Evolutionary conservation across 2,888 invertebrate genomes (phyloP).

Genomic region (Camptogramma bilineatum): DNA sequence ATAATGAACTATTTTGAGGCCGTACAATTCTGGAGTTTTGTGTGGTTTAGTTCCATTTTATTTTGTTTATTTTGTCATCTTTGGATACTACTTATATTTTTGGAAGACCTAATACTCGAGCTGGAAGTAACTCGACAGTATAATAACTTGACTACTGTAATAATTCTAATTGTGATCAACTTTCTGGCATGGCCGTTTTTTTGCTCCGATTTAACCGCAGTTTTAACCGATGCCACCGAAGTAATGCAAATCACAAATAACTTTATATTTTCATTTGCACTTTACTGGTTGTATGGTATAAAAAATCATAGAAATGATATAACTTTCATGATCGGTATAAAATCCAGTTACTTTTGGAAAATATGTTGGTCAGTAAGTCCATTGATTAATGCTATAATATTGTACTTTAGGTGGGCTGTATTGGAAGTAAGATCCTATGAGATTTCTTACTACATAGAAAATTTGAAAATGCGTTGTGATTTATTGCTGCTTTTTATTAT

Average conservation of each 20-base stretch:
- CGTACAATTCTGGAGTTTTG: conserved; percentile 65
- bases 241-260: conserved; percentile 66
- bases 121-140: conserved; percentile 50
- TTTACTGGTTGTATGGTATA: conserved; percentile 76
- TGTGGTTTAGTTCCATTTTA: conserved; percentile 69
- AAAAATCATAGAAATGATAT: conserved; percentile 73
- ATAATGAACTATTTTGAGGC: conserved; percentile 68
- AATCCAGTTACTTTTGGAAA: conserved; percentile 73
- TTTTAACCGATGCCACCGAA: conserved; percentile 61
- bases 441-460: conserved; percentile 52
- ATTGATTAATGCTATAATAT: conserved; percentile 51
- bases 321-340: conserved; percentile 78
- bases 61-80: conserved; percentile 63
- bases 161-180: conserved; percentile 52
- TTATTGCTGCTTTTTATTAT: conserved; percentile 57
- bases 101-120: conserved; percentile 56
- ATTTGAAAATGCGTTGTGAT: conserved; percentile 49
- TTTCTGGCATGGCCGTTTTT: conserved; percentile 65
- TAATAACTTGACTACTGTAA: conserved; percentile 49
- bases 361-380: conserved; percentile 69
- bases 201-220: conserved; percentile 68
- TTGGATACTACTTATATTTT: conserved; percentile 65
- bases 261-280: conserved; percentile 65
- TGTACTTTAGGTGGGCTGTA: conserved; percentile 52
- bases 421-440: conserved; percentile 47